Percentiles rank a stretch among this genome's conserved stretches.
phyloP scores from a whole-genome alignment of 1,140 invertebrate species.

The Bemisia tabaci region DNA sequence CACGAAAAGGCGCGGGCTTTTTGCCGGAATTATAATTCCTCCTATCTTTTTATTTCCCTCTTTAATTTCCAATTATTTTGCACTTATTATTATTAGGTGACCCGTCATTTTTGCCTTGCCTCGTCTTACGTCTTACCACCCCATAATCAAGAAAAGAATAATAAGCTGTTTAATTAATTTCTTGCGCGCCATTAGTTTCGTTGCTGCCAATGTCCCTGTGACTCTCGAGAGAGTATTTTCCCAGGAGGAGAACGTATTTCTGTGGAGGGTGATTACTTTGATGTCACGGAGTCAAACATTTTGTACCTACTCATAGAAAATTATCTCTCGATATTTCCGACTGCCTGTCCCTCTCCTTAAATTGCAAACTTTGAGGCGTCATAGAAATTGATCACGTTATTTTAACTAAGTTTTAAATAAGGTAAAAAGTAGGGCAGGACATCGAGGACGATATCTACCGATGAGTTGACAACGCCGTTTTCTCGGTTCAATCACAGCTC shows the following conservation, averaged over 20 bases:
- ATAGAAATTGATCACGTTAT: too few relatives aligned
- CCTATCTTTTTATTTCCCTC: too few relatives aligned
- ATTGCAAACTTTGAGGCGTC: too few relatives aligned
- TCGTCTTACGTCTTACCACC: not conserved
- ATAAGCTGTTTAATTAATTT: not conserved
- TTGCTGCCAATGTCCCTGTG: not conserved
- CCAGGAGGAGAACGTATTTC: not conserved
- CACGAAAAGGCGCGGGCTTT: not conserved
- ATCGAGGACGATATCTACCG: too few relatives aligned
- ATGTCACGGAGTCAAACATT: not conserved
- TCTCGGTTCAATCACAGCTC: too few relatives aligned
- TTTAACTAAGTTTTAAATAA: too few relatives aligned
- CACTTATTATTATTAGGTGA: not conserved
- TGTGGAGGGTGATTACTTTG: not conserved
- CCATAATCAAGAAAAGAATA: not conserved
- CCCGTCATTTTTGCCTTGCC: not conserved
- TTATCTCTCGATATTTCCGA: too few relatives aligned
- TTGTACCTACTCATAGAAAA: not conserved
- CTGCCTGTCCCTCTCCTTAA: too few relatives aligned
- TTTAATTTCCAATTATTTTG: not conserved
- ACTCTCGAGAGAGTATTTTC: not conserved
- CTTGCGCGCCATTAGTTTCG: not conserved
- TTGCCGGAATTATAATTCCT: too few relatives aligned
- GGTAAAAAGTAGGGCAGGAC: too few relatives aligned
- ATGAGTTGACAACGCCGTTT: too few relatives aligned